Percentiles rank a stretch among this genome's conserved stretches.
These are phyloP conservation scores for Muschampia plurimacula DNA, from an alignment of 2,888 invertebrate genomes.

Conservation along the genomic window DNA sequence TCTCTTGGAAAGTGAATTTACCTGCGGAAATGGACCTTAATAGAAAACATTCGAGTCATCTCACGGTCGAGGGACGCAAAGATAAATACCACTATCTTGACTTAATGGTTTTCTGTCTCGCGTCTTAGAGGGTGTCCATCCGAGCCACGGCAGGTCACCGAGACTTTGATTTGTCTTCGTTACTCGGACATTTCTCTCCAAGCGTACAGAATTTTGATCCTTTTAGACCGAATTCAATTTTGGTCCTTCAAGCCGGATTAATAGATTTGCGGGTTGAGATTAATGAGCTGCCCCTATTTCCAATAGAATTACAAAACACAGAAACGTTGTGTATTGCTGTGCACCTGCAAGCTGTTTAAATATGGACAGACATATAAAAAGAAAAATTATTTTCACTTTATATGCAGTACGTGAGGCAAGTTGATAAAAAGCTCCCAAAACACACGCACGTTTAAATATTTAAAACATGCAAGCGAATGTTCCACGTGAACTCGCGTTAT, in stretches of 20 bases:
- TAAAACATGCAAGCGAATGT: conserved; percentile 57
- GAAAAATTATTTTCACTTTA: conserved; percentile 19
- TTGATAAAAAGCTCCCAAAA: conserved; percentile 45
- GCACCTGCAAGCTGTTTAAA: not conserved
- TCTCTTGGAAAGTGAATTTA: conserved; percentile 26
- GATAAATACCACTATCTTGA: conserved; percentile 79
- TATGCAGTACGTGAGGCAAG: conserved; percentile 19
- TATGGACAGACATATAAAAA: not conserved
- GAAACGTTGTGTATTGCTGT: not conserved
- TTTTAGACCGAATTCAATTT: conserved; percentile 48
- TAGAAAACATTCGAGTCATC: conserved; percentile 66
- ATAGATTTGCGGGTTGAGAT: conserved; percentile 49
- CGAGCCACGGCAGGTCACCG: conserved; percentile 64
- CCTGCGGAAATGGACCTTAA: conserved; percentile 49
- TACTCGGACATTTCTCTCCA: conserved; percentile 65
- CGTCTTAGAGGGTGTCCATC: conserved; percentile 71
- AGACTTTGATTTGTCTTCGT: conserved; percentile 83
- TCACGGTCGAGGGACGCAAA: conserved; percentile 61
- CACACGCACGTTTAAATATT: conserved; percentile 61
- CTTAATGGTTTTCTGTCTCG: conserved; percentile 77
- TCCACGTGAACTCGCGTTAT: conserved; percentile 57
- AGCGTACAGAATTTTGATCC: conserved; percentile 49
- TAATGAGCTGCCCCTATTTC: conserved; percentile 22
- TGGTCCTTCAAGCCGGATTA: conserved; percentile 52
- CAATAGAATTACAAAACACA: conserved; percentile 3